phyloP scores from a whole-genome alignment of 1,140 invertebrate species.

The Drosophila equinoxialis region DNA sequence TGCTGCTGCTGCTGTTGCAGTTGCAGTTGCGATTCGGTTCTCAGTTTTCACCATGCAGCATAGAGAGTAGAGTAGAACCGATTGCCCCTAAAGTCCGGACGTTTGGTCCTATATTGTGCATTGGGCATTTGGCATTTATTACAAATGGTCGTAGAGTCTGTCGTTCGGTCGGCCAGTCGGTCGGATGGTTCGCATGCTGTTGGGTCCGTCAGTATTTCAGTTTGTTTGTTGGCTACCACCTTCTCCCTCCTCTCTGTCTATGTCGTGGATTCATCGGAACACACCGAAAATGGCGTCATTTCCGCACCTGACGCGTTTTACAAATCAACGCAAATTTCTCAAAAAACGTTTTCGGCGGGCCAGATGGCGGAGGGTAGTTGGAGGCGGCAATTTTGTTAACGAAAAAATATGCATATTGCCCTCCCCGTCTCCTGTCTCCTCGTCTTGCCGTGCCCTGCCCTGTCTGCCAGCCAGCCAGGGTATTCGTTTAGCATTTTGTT shows the following conservation, averaged over 20 bases:
- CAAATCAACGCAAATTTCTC: slow-evolving; percentile 63
- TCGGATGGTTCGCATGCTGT: neutral
- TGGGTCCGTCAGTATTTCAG: neutral
- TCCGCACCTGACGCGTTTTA: slow-evolving; percentile 59
- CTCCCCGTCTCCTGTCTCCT: no score
- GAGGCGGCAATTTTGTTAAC: slow-evolving; percentile 7
- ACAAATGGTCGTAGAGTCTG: slow-evolving; percentile 44
- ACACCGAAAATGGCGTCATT: slow-evolving; percentile 52
- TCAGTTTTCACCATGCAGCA: slow-evolving; percentile 20
- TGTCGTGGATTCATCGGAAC: slow-evolving; percentile 16
- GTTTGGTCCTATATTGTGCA: slow-evolving; percentile 27
- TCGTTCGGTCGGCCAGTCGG: neutral
- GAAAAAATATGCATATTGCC: neutral
- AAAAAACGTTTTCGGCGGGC: slow-evolving; percentile 1
- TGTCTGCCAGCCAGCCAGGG: neutral
- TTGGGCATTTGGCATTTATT: slow-evolving; percentile 56
- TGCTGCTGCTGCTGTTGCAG: slow-evolving; percentile 27
- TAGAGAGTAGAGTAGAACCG: slow-evolving; percentile 13
- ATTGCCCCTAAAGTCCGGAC: slow-evolving; percentile 16
- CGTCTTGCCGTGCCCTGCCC: no score
- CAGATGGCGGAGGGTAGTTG: neutral
- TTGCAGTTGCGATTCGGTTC: slow-evolving; percentile 25
- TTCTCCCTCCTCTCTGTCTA: neutral
- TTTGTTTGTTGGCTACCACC: neutral
- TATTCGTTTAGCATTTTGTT: slow-evolving; percentile 51